phyloP scores from a whole-genome alignment of 1,140 invertebrate species.

The Tenebrio molitor region DNA sequence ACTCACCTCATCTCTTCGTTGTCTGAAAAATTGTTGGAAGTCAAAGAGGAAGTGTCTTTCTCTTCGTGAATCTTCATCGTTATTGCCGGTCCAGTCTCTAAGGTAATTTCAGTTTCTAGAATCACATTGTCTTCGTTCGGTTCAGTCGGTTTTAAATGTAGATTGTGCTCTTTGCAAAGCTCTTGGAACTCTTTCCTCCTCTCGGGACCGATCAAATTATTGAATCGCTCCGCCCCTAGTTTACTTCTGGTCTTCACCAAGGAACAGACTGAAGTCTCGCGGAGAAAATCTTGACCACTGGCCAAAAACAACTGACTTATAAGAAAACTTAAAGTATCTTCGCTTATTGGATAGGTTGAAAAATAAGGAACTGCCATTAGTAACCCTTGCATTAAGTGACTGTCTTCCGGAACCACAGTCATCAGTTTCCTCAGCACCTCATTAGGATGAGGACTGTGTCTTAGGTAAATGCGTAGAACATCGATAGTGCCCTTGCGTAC shows the following conservation, averaged over 20 bases:
- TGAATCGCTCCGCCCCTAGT: constrained; percentile 15
- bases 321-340: constrained; percentile 15
- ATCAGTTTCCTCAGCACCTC: constrained; percentile 21
- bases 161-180: constrained; percentile 13
- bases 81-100: constrained; percentile 81
- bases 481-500: constrained; percentile 74
- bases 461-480: constrained; percentile 18
- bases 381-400: constrained; percentile 21
- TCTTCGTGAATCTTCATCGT: constrained; percentile 86
- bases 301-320: constrained; percentile 3
- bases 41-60: constrained; percentile 53
- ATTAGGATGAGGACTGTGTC: constrained; percentile 19
- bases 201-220: constrained; percentile 8
- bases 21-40: background rate
- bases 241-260: constrained; percentile 14
- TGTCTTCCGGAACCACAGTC: constrained; percentile 16
- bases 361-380: constrained; percentile 38
- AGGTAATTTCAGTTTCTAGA: constrained; percentile 84
- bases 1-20: background rate
- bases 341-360: constrained; percentile 1
- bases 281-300: constrained; percentile 9
- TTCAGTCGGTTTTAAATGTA: background rate
- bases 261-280: constrained; percentile 24
- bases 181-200: constrained; percentile 10
- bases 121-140: constrained; percentile 72